Base-by-base conservation (phyloP, 2,113 vertebrate species). In the Ivindomyrus marchei region DNA sequence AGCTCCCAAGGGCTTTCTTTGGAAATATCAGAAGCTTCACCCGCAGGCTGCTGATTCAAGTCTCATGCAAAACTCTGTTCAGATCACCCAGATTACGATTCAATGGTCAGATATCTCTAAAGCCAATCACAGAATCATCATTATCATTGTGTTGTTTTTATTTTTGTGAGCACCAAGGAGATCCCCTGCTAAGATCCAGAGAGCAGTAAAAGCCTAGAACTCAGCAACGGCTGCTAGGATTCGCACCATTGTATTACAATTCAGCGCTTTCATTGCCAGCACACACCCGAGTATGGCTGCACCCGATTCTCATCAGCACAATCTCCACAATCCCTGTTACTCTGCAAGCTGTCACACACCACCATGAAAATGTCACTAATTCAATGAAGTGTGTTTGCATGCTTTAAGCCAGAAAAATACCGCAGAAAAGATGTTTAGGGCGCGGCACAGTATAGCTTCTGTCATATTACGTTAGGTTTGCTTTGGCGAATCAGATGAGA, bases 1-100 rank as follows among this genome's bases (percentile, higher is more conserved):
- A 88, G 87, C 90, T 90, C 62, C 77, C 31, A 83, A 87, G 90
- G 56, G 52, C 56, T 80, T 90, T 91, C 50, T 49, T 47, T 19
- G 39, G 90, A 84, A 56, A 53, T 74, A 89, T 70, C 70, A 87
- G 17, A 83, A 27, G 88, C 85, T 52, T 85, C 89, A 15, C 10
- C 66, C 49, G 17, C 36, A 88, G 36, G 42, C 42, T 15, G 53
- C 24, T 80, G 74, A 70, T 88, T 42, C 83, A 70, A 19, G 46
- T 85, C 31, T 88, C 49, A 90, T 3, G 56, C 85, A 89, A 80
- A 87, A 56, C 6, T 31, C 56, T 24, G 45, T 77, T 56, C 52
- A 1, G 36, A 87, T 62, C 42, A 85, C 10, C 84, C 31, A 50
- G 46, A 50, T 58, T 80, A 89, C 87, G n/a, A 91, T 19, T 56